phyloP scores from a whole-genome alignment of 2,888 invertebrate species.

The Allacma fusca region DNA sequence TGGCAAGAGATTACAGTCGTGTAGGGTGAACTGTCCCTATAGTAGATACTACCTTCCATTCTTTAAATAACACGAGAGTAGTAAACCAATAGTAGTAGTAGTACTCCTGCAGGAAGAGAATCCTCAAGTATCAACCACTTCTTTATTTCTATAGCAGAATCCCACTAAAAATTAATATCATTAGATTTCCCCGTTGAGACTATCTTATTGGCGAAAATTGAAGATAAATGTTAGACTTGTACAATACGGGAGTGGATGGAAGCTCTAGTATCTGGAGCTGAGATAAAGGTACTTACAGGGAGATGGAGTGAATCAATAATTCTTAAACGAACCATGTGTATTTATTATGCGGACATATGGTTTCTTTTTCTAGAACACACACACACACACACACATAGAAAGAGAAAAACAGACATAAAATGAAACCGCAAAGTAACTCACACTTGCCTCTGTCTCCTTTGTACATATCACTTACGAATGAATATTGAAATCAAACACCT shows the following conservation, averaged over 20 bases:
- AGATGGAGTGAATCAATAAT: conserved; percentile 37
- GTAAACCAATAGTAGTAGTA: no score
- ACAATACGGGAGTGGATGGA: background rate
- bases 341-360: conserved; percentile 36
- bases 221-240: background rate
- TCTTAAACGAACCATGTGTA: conserved; percentile 43
- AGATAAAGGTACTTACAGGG: conserved; percentile 18
- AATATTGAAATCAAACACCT: conserved; percentile 18
- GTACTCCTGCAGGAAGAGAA: no score
- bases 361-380: conserved; percentile 41
- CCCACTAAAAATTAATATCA: background rate
- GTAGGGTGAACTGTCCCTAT: no score
- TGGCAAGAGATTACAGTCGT: no score
- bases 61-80: no score
- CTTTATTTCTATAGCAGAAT: background rate
- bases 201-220: background rate
- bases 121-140: background rate
- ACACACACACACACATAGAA: conserved; percentile 1
- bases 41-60: no score
- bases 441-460: conserved; percentile 16
- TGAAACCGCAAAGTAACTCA: conserved; percentile 19
- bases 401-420: conserved; percentile 28
- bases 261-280: background rate
- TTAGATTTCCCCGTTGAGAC: background rate
- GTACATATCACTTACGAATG: conserved; percentile 1